These are phyloP conservation scores for Sternarchorhynchus goeldii DNA, from an alignment of 2,797 vertebrate species.

Conservation along the genomic window DNA sequence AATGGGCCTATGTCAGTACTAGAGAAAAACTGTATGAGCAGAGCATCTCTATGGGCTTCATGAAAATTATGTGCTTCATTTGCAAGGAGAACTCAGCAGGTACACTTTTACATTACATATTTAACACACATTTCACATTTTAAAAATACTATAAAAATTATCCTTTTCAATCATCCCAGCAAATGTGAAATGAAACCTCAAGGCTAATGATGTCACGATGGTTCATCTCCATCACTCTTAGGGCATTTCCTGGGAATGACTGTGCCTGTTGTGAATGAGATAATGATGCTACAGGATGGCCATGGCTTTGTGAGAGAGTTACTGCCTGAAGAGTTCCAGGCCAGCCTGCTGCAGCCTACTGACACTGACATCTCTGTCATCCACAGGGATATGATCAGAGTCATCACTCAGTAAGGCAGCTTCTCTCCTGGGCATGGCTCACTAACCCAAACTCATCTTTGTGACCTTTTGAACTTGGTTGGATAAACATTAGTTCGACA, in stretches of 20 bases:
- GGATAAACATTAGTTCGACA: no score
- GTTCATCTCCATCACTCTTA: conserved; percentile 44
- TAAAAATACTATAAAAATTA: neutral
- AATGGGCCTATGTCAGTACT: conserved; percentile 79
- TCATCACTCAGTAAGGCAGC: conserved; percentile 75
- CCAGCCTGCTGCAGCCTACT: conserved; percentile 65
- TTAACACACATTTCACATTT: neutral
- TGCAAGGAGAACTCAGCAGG: conserved; percentile 87
- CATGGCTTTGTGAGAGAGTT: conserved; percentile 70
- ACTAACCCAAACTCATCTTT: no score
- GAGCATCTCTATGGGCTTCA: conserved; percentile 84
- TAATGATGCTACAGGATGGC: conserved; percentile 73
- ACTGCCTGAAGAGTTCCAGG: conserved; percentile 77
- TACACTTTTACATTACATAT: conserved; percentile 49
- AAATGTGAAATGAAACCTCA: neutral
- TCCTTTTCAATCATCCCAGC: no score
- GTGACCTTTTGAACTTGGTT: no score
- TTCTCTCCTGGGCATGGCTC: no score
- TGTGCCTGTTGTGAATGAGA: conserved; percentile 76
- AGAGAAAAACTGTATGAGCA: conserved; percentile 82
- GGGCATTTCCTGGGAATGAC: conserved; percentile 82
- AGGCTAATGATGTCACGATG: neutral
- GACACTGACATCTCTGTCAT: conserved; percentile 77
- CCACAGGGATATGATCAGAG: conserved; percentile 71
- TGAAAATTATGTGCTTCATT: conserved; percentile 90